A percentile compares a stretch with the other conserved stretches of the same genome.
These are phyloP conservation scores for Catostylus mosaicus DNA, from an alignment of 30 jellyfish, hydroid and myxozoan species.

Conservation along the genomic window DNA sequence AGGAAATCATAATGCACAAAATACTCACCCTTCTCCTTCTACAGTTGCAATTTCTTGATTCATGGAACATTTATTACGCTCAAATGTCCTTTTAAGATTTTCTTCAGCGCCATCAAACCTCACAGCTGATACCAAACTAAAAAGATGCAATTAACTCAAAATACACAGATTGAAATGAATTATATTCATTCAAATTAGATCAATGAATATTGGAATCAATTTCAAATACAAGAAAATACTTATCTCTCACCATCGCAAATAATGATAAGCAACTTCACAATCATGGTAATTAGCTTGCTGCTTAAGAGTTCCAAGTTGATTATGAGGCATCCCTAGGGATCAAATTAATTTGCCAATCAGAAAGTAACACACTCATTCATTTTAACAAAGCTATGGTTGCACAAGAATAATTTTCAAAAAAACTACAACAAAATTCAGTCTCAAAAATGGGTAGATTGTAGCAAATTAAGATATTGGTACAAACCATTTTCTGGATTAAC, in stretches of 20 bases:
- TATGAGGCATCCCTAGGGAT: conserved; percentile 92
- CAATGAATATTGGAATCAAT: too few species aligned
- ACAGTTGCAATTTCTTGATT: conserved; percentile 34
- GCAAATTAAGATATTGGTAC: neutral
- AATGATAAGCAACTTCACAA: conserved; percentile 87
- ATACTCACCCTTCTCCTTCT: conserved; percentile 34
- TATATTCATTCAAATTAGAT: neutral
- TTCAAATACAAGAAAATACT: neutral
- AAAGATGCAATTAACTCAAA: neutral
- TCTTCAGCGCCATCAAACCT: conserved; percentile 96
- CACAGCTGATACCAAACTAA: conserved; percentile 62
- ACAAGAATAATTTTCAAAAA: too few species aligned
- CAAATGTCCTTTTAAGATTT: conserved; percentile 80
- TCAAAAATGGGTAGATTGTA: neutral
- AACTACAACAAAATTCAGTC: too few species aligned
- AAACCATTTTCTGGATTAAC: conserved; percentile 81
- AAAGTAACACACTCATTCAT: neutral
- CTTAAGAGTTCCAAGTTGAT: conserved; percentile 92
- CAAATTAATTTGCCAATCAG: neutral
- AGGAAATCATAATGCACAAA: neutral
- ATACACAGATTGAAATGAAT: neutral
- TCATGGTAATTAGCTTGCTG: conserved; percentile 57
- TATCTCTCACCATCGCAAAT: conserved; percentile 86
- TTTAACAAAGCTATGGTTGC: too few species aligned
- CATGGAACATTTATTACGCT: conserved; percentile 47